Evolutionary conservation across 2,888 invertebrate species (phyloP).

Genomic region (Epinotia brunnichana): DNA sequence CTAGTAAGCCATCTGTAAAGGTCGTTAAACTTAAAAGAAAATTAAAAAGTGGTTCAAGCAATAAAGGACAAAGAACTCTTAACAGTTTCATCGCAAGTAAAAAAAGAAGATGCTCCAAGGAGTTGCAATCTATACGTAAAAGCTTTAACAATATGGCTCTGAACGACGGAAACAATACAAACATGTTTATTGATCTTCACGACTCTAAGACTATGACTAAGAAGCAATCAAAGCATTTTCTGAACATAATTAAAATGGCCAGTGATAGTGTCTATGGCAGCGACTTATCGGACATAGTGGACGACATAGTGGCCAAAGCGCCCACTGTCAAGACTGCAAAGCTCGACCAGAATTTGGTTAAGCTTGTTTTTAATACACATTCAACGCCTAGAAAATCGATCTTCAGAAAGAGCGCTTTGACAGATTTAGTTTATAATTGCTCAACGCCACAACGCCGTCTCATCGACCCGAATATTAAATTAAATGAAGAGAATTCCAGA

Average conservation of each 20-base stretch:
- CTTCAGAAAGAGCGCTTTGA: conserved; percentile 56
- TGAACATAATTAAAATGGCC: conserved; percentile 62
- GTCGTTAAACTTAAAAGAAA: conserved; percentile 75
- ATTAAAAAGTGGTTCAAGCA: conserved; percentile 60
- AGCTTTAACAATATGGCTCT: conserved; percentile 64
- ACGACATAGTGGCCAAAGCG: conserved; percentile 67
- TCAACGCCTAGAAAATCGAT: conserved; percentile 61
- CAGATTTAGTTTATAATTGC: conserved; percentile 64
- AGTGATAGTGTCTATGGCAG: conserved; percentile 57
- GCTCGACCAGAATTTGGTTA: conserved; percentile 68
- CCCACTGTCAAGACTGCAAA: conserved; percentile 62
- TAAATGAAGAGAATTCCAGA: conserved; percentile 53
- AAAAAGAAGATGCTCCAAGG: conserved; percentile 59
- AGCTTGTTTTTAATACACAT: conserved; percentile 66
- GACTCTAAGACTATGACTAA: conserved; percentile 52
- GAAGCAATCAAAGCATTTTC: conserved; percentile 51
- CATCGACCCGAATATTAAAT: conserved; percentile 51
- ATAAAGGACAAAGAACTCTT: conserved; percentile 68
- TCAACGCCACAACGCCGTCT: conserved; percentile 71
- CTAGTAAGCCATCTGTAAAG: conserved; percentile 68
- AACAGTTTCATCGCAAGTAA: conserved; percentile 72
- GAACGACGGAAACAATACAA: conserved; percentile 45
- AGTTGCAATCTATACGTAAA: conserved; percentile 52
- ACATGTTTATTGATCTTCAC: conserved; percentile 18
- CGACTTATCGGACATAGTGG: conserved; percentile 72